Base-by-base conservation (phyloP, 2,888 invertebrate genomes). In the Myathropa florea region DNA sequence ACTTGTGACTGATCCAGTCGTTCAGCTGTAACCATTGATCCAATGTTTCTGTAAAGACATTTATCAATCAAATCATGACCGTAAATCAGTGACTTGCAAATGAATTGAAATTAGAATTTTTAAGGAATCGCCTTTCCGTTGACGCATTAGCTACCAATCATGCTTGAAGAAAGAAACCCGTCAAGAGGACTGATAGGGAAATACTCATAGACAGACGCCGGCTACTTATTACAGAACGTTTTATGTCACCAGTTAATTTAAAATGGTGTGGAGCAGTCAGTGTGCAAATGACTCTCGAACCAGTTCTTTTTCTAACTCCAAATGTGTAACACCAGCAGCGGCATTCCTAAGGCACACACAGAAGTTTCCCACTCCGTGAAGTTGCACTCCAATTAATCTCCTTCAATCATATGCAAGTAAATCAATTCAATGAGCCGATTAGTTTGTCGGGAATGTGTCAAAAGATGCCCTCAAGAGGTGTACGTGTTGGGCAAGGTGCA, bases 51-150 rank as follows among this genome's bases (percentile, higher is more conserved):
- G 73, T 64, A 61, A 30, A 75, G 75, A 24, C 75, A 83, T 83
- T 79, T 64, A 64, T 79, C 83, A 83, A 83, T 70, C 70, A 79
- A 73, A 28, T 33, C 59, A 36, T 59, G 46, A 36, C 57, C 59
- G 79, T 75, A 65, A 79, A 79, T 78, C 78, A 70, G 61, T 33
- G 21, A 55, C 28, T 72, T 60, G 64, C 59, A 70, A 57, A 79
- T 71, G 14, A 10, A 24, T 68, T 18, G 39, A 64, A n/a, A 68
- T 63, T 39, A 46, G 18, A 12, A 30, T 59, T 18, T 46, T 70
- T 70, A 64, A 68, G 39, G 60, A 67, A 64, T 30, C 26, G 26
- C 39, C 33, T 53, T 26, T 80, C 2, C 14, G 26, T 24, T 61
- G 61, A 67, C 60, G 57, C 21, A 28, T 10, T 21, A 30, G 28